Base-by-base conservation (phyloP, 1,140 invertebrate genomes). In the Physella acuta region DNA sequence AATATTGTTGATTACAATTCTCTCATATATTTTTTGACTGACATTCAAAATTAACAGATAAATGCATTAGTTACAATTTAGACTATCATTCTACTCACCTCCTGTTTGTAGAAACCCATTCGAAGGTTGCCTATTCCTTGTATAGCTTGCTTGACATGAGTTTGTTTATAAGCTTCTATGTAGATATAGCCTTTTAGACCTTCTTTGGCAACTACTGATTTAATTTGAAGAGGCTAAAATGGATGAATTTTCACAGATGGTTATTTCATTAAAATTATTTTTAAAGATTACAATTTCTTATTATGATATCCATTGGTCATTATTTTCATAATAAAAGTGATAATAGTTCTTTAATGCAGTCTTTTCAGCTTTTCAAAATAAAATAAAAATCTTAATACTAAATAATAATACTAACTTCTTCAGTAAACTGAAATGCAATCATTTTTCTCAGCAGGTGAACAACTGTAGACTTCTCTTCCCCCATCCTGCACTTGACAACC, bases 401-500 rank as follows among this genome's bases (percentile, higher is more conserved):
- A n/a, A n/a, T n/a, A n/a, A n/a, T n/a, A n/a, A n/a, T n/a, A 49
- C 71, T 68, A 75, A 86, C 92, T 73, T 90, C 87, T 59, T 91
- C 91, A 17, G 90, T 90, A 79, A 78, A 91, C 79, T 94, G 90
- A 81, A 92, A 97, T 0, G 95, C 93, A 67, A 99, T 90, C 79
- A 92, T 97, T 85, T 99, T 99, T 67, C 95, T 88, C 95, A 99
- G 98, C 2, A 99, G 83, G 20, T 94, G 87, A 0, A 99, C 84
- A 5, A 91, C 92, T 0, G 95, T 97, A 0, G 90, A 85, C 81
- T 97, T 97, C 83, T 99, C 97, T 86, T 99, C 95, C 1, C 97
- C 97, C 73, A 97, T 94, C 31, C 93, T 90, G 84, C 97, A 99
- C 83, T 96, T 97, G 0, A 99, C 92, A 91, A 99, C 95, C 97